These are phyloP conservation scores for Rhagologus leucostigma DNA, from an alignment of 2,113 vertebrate species.

Conservation along the genomic window DNA sequence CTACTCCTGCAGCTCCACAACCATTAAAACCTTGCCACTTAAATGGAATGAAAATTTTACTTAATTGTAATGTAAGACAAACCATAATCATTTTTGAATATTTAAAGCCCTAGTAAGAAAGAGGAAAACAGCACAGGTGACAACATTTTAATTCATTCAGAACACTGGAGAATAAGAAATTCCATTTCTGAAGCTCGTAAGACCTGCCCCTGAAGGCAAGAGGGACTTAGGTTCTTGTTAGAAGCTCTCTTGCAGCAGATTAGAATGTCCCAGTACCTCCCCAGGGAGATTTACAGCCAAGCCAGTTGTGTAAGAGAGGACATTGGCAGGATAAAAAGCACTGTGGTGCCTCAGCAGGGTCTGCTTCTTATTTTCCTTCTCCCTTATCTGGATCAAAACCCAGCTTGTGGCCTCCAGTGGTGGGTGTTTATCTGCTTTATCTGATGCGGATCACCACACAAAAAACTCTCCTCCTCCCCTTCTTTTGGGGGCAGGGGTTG, in stretches of 20 bases:
- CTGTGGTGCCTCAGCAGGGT: neutral
- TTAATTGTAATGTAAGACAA: neutral
- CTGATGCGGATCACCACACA: neutral
- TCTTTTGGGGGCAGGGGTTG: neutral
- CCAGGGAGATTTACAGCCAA: neutral
- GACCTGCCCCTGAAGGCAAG: neutral
- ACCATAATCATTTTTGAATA: neutral
- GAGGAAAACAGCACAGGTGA: neutral
- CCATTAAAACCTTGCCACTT: neutral
- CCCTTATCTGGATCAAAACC: neutral
- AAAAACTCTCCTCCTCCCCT: neutral
- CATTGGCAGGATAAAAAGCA: neutral
- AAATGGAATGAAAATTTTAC: neutral
- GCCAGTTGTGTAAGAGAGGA: neutral
- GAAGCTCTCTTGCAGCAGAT: neutral
- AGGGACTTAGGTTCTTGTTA: neutral
- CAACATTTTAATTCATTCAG: neutral
- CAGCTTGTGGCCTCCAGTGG: neutral
- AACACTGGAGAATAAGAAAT: neutral
- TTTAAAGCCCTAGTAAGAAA: neutral
- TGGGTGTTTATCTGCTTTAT: neutral
- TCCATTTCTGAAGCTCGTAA: neutral
- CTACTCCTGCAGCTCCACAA: fast-evolving
- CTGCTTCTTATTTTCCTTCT: neutral
- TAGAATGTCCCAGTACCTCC: neutral